Percentiles rank a stretch among this genome's conserved stretches.
Evolutionary conservation across 2,113 vertebrate genomes (phyloP).

Genomic region (Struthio camelus): DNA sequence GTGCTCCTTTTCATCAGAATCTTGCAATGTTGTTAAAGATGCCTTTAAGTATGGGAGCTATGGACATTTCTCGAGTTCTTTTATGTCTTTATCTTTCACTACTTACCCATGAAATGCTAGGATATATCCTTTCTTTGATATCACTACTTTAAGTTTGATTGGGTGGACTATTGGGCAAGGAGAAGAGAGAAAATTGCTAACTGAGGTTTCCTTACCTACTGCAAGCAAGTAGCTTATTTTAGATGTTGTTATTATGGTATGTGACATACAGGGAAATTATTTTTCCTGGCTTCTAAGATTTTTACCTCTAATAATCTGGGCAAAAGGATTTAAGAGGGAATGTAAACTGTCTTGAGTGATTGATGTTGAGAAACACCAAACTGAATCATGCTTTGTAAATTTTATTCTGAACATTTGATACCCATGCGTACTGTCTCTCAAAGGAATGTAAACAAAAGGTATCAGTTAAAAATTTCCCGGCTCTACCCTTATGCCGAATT

Average conservation of each 20-base stretch:
- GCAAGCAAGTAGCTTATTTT: neutral
- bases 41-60: neutral
- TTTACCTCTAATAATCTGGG: neutral
- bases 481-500: neutral
- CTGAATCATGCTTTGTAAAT: neutral
- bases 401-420: neutral
- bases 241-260: neutral
- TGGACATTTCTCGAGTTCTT: neutral
- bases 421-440: neutral
- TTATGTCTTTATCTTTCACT: neutral
- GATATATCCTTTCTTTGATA: neutral
- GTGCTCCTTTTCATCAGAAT: neutral
- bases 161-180: neutral
- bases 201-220: neutral
- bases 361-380: neutral
- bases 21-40: neutral
- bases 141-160: neutral
- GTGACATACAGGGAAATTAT: neutral
- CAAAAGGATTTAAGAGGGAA: neutral
- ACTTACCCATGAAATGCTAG: neutral
- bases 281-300: neutral
- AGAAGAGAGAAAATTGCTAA: neutral
- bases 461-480: neutral
- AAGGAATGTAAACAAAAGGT: neutral
- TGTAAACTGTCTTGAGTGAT: neutral